Evolutionary conservation across 2,888 invertebrate species (phyloP).

Genomic region (Odontocerum albicorne): DNA sequence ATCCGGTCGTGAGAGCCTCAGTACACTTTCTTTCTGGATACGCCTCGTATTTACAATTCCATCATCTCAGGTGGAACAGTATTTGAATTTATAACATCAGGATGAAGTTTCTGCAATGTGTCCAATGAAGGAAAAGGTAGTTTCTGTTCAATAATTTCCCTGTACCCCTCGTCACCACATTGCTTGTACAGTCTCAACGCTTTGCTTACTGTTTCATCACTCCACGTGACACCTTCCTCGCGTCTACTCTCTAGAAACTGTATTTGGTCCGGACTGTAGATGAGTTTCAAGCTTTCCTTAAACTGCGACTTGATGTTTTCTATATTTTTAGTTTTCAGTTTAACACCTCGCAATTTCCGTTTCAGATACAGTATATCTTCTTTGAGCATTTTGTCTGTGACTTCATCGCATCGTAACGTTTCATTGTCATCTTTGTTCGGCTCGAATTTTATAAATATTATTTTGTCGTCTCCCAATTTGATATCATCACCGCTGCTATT

Average conservation of each 20-base stretch:
- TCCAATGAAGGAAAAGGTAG: constrained; percentile 15
- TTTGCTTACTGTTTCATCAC: constrained; percentile 14
- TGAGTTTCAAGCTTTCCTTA: constrained; percentile 13
- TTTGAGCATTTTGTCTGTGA: constrained; percentile 4
- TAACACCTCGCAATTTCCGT: neutral
- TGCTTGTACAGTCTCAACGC: constrained; percentile 5
- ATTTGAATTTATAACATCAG: no score
- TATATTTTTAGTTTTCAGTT: constrained; percentile 13
- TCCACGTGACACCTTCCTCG: constrained; percentile 7
- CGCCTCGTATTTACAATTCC: no score
- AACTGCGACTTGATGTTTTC: constrained; percentile 9
- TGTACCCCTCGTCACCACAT: constrained; percentile 13
- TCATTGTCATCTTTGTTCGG: constrained; percentile 9
- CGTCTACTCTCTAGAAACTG: constrained; percentile 1
- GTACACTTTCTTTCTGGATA: no score
- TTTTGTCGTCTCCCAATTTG: neutral
- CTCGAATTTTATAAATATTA: constrained; percentile 5
- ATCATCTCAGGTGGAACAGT: no score
- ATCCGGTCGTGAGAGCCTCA: no score
- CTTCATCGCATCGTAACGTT: neutral
- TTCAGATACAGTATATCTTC: constrained; percentile 13
- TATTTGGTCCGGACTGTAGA: constrained; percentile 14
- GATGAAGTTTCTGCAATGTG: constrained; percentile 4
- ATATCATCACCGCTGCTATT: neutral
- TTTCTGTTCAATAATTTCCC: constrained; percentile 11